These are phyloP conservation scores for Eulemur mongoz DNA, from an alignment of 2,797 vertebrate species.

Conservation along the genomic window DNA sequence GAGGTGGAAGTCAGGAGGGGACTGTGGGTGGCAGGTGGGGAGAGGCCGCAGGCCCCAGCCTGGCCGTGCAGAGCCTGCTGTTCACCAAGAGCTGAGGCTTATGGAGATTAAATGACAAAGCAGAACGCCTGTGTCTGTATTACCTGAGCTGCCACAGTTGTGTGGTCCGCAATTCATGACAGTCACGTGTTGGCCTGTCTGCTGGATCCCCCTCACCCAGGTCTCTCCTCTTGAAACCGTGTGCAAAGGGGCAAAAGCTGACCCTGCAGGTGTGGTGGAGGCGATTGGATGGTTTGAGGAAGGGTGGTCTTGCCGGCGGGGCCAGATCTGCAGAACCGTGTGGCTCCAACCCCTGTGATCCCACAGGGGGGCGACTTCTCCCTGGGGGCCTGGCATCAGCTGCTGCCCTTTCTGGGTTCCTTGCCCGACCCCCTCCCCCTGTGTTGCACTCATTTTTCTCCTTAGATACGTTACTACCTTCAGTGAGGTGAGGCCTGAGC, in stretches of 20 bases:
- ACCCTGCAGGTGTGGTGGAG: neutral
- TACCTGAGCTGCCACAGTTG: neutral
- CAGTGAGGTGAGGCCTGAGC: neutral
- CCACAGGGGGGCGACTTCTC: neutral
- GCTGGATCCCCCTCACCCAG: neutral
- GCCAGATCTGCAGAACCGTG: neutral
- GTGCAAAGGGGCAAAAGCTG: neutral
- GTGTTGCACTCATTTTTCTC: neutral
- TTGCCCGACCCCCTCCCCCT: neutral
- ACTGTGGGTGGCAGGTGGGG: neutral
- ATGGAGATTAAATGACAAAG: neutral
- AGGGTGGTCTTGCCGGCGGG: neutral
- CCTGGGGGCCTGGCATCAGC: rapidly evolving
- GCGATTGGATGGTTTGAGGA: neutral
- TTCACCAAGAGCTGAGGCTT: neutral
- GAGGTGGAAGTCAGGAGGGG: neutral
- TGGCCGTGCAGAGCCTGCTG: neutral
- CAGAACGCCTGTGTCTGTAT: neutral
- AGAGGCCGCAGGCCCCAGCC: neutral
- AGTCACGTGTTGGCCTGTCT: neutral
- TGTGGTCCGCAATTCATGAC: neutral
- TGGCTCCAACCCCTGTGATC: neutral
- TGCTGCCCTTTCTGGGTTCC: neutral
- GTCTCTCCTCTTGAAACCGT: neutral
- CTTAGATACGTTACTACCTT: neutral